Evolutionary conservation across 2,888 invertebrate species (phyloP).

Genomic region (Brenthis ino): DNA sequence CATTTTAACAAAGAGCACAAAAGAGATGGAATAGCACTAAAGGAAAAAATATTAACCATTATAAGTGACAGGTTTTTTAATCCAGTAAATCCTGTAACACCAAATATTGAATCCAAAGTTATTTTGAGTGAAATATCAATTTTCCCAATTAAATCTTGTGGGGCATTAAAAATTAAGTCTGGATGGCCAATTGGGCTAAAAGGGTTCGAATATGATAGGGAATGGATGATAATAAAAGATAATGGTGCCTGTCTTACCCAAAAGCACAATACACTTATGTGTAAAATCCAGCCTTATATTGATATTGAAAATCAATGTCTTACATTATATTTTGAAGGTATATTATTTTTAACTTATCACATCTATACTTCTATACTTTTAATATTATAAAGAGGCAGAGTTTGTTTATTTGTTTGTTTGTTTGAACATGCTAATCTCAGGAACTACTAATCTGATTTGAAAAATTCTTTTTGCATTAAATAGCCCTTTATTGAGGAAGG

Average conservation of each 20-base stretch:
- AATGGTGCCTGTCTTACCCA: constrained; percentile 93
- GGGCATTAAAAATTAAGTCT: constrained; percentile 84
- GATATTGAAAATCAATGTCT: constrained; percentile 82
- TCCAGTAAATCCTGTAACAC: constrained; percentile 37
- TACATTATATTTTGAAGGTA: constrained; percentile 84
- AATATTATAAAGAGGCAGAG: too few species aligned
- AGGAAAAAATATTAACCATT: constrained; percentile 25
- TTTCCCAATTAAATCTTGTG: constrained; percentile 96
- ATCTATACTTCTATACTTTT: neutral
- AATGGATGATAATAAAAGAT: constrained; percentile 95
- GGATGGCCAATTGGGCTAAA: constrained; percentile 88
- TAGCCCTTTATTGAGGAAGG: too few species aligned
- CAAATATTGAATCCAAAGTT: constrained; percentile 47
- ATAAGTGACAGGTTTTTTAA: constrained; percentile 27
- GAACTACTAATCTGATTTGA: too few species aligned
- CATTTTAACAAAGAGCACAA: constrained; percentile 34
- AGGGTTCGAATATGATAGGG: constrained; percentile 94
- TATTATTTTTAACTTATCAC: constrained; percentile 22
- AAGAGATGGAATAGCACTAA: constrained; percentile 16
- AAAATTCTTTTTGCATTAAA: too few species aligned
- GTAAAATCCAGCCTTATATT: constrained; percentile 88
- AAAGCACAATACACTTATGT: constrained; percentile 90
- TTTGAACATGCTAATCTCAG: too few species aligned
- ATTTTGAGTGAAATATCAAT: constrained; percentile 73
- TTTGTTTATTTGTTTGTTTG: too few species aligned